These are phyloP conservation scores for Tangara arthus DNA, from an alignment of 2,797 vertebrate genomes.

Conservation along the genomic window DNA sequence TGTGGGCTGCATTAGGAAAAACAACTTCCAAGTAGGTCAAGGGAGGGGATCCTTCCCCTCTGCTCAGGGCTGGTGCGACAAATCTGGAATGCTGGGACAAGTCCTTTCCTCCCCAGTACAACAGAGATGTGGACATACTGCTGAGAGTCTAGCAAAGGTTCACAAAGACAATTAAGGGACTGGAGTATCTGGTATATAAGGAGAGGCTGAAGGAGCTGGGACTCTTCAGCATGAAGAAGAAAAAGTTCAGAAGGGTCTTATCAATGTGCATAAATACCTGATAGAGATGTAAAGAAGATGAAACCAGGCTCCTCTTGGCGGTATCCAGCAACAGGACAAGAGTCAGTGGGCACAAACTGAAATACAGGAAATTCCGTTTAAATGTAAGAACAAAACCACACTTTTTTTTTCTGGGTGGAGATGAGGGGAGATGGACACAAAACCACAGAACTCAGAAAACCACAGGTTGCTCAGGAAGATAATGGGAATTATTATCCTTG, in stretches of 20 bases:
- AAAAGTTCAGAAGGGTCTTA: background rate
- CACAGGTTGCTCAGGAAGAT: background rate
- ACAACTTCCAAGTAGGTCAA: background rate
- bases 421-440: background rate
- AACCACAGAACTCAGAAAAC: background rate
- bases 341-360: background rate
- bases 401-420: background rate
- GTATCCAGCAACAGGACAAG: background rate
- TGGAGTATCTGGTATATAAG: background rate
- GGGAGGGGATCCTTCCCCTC: background rate
- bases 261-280: conserved; percentile 9
- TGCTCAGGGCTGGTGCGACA: background rate
- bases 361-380: conserved; percentile 14
- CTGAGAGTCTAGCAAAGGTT: background rate
- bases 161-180: background rate
- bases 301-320: background rate
- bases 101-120: background rate
- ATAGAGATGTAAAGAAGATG: background rate
- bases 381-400: background rate
- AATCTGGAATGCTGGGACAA: background rate
- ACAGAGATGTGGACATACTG: background rate
- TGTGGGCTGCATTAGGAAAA: background rate
- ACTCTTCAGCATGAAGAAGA: background rate
- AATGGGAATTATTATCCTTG: background rate
- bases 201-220: background rate